Evolutionary conservation across 2,888 invertebrate genomes (phyloP).

Genomic region (Xanthia icteritia): DNA sequence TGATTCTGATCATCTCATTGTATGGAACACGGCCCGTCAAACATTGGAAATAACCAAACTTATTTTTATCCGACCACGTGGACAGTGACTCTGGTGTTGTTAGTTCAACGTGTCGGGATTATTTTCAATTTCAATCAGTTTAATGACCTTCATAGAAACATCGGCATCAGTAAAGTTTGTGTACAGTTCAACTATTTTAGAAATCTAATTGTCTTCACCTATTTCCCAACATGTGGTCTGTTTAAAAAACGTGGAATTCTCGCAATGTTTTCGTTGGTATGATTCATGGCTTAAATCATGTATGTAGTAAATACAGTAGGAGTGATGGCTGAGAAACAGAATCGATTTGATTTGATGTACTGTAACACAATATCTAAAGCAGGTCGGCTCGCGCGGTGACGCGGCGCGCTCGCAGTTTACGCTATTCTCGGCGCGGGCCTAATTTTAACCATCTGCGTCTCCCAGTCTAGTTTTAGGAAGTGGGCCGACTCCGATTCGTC

Average conservation of each 20-base stretch:
- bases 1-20: conserved; percentile 66
- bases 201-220: conserved; percentile 51
- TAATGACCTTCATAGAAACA: conserved; percentile 48
- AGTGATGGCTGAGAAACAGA: conserved; percentile 69
- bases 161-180: conserved; percentile 29
- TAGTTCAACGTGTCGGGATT: conserved; percentile 28
- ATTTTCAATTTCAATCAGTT: conserved; percentile 51
- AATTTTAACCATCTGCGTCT: conserved; percentile 90
- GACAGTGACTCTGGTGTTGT: conserved; percentile 30
- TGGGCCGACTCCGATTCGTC: conserved; percentile 84
- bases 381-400: conserved; percentile 80
- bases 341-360: conserved; percentile 74
- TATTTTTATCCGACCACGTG: conserved; percentile 69
- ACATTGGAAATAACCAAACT: conserved; percentile 69
- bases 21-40: conserved; percentile 64
- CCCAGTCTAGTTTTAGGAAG: conserved; percentile 89
- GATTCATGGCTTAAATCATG: conserved; percentile 65
- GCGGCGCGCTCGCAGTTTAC: conserved; percentile 86
- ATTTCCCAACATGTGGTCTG: conserved; percentile 50
- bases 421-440: conserved; percentile 88
- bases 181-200: conserved; percentile 44
- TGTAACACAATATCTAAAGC: conserved; percentile 88
- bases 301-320: conserved; percentile 69
- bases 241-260: conserved; percentile 58
- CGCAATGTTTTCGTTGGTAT: conserved; percentile 65